Percentiles rank a stretch among this genome's conserved stretches.
These are phyloP conservation scores for Lasioglossum morio DNA, from an alignment of 2,888 invertebrate species.

Conservation along the genomic window DNA sequence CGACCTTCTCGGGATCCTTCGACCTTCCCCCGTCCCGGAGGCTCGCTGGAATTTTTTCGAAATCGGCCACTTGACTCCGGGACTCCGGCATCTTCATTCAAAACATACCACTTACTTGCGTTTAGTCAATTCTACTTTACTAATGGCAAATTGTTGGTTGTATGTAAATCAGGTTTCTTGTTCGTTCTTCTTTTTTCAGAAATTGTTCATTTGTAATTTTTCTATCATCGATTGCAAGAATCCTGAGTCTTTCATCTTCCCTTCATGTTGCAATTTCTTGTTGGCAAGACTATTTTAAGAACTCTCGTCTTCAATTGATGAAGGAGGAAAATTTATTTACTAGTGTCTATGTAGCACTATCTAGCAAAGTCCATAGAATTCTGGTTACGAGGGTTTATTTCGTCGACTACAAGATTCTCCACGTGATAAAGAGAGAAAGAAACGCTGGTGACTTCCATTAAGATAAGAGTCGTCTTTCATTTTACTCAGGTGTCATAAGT, in stretches of 20 bases:
- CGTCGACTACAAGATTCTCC: not conserved
- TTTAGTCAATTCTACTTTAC: too few relatives aligned
- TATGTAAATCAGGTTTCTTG: not conserved
- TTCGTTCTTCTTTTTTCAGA: not conserved
- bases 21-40: not conserved
- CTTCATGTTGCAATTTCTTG: not conserved
- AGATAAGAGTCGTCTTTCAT: not conserved
- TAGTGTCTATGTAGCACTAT: not conserved
- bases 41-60: not conserved
- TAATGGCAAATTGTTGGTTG: too few relatives aligned
- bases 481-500: not conserved
- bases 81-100: not conserved
- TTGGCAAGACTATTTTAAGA: not conserved
- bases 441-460: not conserved
- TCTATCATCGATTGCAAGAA: not conserved
- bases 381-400: not conserved
- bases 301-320: not conserved
- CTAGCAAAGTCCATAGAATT: not conserved
- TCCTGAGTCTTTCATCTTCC: not conserved
- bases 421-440: not conserved
- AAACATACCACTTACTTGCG: not conserved
- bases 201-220: not conserved
- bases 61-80: not conserved
- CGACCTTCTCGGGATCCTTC: conserved; percentile 9
- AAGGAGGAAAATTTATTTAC: not conserved